A percentile compares a stretch with the other conserved stretches of the same genome.
Evolutionary conservation across 2,113 vertebrate genomes (phyloP).

Genomic region (Tyto alba): DNA sequence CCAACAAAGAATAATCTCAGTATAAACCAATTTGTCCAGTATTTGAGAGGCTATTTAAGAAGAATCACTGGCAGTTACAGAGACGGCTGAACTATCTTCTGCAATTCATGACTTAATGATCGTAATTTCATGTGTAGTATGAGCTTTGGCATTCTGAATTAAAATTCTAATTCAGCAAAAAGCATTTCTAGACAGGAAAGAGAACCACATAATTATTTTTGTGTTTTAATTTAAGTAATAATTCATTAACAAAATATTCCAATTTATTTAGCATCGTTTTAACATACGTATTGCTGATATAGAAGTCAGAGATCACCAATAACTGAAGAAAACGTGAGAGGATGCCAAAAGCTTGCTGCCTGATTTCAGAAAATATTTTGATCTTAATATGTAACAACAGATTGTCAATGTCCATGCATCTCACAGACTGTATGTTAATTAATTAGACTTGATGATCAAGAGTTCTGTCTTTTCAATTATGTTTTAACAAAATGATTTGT

Average conservation of each 20-base stretch:
- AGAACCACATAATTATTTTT: neutral
- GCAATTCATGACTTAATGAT: neutral
- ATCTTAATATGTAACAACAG: slow-evolving; percentile 51
- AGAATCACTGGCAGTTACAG: neutral
- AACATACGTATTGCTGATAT: neutral
- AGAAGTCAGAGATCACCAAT: slow-evolving; percentile 5
- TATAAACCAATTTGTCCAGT: neutral
- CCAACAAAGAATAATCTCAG: neutral
- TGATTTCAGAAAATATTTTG: slow-evolving; percentile 34
- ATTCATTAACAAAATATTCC: neutral
- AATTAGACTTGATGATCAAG: slow-evolving; percentile 42
- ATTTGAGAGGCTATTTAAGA: neutral
- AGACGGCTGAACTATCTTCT: neutral
- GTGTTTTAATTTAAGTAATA: neutral
- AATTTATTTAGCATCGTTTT: neutral
- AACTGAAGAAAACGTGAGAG: slow-evolving; percentile 15
- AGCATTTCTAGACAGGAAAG: slow-evolving; percentile 1
- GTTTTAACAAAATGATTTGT: slow-evolving; percentile 2
- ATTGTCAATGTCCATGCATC: slow-evolving; percentile 13
- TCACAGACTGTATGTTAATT: slow-evolving; percentile 38
- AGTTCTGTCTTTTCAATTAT: slow-evolving; percentile 37
- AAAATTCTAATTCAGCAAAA: slow-evolving; percentile 10
- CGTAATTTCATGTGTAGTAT: neutral
- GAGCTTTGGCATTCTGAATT: neutral
- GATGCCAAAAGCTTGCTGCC: slow-evolving; percentile 25